These are phyloP conservation scores for Bombus superbus DNA, from an alignment of 1,140 invertebrate genomes.

Conservation along the genomic window DNA sequence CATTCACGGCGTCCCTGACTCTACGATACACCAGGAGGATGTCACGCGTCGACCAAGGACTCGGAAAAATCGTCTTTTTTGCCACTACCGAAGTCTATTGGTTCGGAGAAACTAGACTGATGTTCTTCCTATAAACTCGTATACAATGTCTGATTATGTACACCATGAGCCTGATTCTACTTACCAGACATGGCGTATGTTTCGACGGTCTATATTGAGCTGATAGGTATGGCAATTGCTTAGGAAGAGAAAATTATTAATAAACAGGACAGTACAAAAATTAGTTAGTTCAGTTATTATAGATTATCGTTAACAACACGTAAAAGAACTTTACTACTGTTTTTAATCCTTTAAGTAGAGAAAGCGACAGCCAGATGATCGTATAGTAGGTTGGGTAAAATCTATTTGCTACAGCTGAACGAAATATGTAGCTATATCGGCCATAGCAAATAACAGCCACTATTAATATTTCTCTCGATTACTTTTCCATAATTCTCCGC, in stretches of 20 bases:
- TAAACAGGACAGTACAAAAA: background rate
- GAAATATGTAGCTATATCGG: too few species aligned
- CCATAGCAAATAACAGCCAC: too few species aligned
- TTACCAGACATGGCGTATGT: background rate
- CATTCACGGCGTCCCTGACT: slow-evolving; percentile 61
- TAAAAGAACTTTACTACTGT: background rate
- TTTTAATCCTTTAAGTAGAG: background rate
- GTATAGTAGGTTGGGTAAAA: too few species aligned
- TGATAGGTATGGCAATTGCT: background rate
- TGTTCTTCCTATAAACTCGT: background rate
- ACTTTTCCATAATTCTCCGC: too few species aligned
- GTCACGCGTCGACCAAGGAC: background rate
- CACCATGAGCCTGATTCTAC: background rate
- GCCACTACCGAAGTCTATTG: too few species aligned
- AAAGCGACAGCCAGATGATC: too few species aligned
- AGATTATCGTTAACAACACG: too few species aligned
- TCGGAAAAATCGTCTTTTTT: slow-evolving; percentile 24
- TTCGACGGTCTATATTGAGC: background rate
- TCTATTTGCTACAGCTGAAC: too few species aligned
- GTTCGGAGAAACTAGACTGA: background rate
- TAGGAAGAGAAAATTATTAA: background rate
- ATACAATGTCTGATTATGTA: background rate
- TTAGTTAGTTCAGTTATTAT: background rate
- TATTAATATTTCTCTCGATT: too few species aligned
- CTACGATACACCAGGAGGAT: background rate